These are phyloP conservation scores for Eueides isabella DNA, from an alignment of 1,140 invertebrate species.

Conservation along the genomic window DNA sequence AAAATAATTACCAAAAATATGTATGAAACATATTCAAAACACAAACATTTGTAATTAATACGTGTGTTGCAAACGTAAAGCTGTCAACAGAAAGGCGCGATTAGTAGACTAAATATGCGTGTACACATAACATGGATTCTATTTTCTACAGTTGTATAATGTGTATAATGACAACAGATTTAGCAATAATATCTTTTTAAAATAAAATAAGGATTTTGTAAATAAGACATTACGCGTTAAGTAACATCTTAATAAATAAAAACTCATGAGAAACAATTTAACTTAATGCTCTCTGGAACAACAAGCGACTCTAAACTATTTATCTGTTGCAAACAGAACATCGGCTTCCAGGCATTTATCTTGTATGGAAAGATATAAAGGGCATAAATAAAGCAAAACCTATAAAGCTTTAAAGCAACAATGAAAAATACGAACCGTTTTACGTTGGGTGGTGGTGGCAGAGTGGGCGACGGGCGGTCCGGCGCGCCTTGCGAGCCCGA, in stretches of 20 bases:
- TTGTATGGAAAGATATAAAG: slow-evolving; percentile 71
- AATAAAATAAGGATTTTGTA: too few relatives aligned
- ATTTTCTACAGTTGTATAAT: neutral
- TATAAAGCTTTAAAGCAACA: slow-evolving; percentile 80
- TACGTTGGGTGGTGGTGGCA: slow-evolving; percentile 56
- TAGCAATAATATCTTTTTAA: neutral
- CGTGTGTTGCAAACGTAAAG: neutral
- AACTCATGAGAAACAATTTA: neutral
- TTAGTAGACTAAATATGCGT: neutral
- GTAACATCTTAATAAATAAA: too few relatives aligned
- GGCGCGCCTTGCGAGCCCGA: slow-evolving; percentile 51
- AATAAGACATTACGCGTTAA: too few relatives aligned
- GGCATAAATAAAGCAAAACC: slow-evolving; percentile 79
- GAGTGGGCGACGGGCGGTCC: slow-evolving; percentile 45
- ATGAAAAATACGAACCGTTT: slow-evolving; percentile 81
- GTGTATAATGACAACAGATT: neutral
- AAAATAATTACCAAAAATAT: neutral
- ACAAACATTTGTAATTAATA: slow-evolving; percentile 6
- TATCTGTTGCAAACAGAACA: slow-evolving; percentile 67
- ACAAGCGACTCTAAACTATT: slow-evolving; percentile 47
- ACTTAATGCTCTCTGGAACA: neutral
- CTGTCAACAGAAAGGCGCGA: slow-evolving; percentile 4
- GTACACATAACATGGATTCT: neutral
- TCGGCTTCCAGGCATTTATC: slow-evolving; percentile 72
- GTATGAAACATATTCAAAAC: neutral